Evolutionary conservation across 2,797 vertebrate species (phyloP).

Genomic region (Falco rusticolus): DNA sequence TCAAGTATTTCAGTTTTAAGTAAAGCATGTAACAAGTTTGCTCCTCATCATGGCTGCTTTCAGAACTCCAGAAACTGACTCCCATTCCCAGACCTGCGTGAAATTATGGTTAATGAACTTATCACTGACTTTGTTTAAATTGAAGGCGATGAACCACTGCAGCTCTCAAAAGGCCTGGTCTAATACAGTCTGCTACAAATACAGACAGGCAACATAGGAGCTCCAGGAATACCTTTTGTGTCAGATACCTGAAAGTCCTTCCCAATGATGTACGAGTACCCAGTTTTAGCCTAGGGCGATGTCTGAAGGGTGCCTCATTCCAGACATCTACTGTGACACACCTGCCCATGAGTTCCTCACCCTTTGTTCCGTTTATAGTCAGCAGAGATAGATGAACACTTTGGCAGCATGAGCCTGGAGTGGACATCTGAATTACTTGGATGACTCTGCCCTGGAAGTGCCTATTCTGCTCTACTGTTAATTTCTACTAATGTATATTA

Average conservation of each 20-base stretch:
- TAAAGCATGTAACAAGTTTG: background rate
- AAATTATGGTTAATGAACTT: background rate
- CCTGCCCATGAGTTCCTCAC: background rate
- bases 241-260: conserved; percentile 18
- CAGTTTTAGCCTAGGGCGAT: background rate
- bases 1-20: background rate
- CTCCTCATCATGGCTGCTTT: background rate
- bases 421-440: background rate
- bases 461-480: background rate
- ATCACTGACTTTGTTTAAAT: background rate
- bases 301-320: conserved; percentile 49
- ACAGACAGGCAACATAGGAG: background rate
- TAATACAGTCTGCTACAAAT: background rate
- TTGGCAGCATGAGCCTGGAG: background rate
- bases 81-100: background rate
- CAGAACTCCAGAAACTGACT: background rate
- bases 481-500: background rate
- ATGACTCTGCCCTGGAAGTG: background rate
- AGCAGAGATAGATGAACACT: background rate
- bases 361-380: background rate
- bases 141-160: background rate
- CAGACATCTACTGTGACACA: conserved; percentile 47
- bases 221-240: conserved; percentile 1
- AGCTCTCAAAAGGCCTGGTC: background rate
- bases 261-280: background rate